Base-by-base conservation (phyloP, 2,888 invertebrate genomes). In the Tuta absoluta region DNA sequence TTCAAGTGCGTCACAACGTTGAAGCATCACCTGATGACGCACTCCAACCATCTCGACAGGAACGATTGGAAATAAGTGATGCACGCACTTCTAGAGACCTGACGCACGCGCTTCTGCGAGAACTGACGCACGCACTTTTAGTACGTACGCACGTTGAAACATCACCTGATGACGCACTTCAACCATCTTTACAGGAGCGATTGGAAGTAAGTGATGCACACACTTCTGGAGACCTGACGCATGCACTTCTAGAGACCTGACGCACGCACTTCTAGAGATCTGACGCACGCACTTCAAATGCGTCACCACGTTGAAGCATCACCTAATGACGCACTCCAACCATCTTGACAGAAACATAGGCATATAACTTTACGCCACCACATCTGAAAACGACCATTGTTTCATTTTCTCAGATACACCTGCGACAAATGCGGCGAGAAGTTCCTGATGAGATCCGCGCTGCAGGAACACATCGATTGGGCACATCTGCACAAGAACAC, bases 381-480 rank as follows among this genome's bases (percentile, higher is more conserved):
- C 8, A 14, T 41, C 2, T 41, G 41, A n/a, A n/a, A n/a, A n/a
- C n/a, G n/a, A n/a, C n/a, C n/a, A 14, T 41, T 41, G 12, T 41
- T 48, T 48, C 17, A 17, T 48, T 17, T 19, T 49, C 17, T 49
- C 19, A 90, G 90, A 45, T 87, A 79, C 37, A 71, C 72, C 0
- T 91, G 90, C 66, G 73, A 79, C 19, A 80, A 84, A 3, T 91
- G 90, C 63, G 82, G 77, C 0, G 68, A 71, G 0, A 84, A 77
- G 19, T 89, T 85, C 60, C 41, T 84, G 0, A 76, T 73, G 0
- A 85, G 84, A 59, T 57, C 69, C 0, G 67, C 72, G 0, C 70
- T 90, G 0, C 72, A 78, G 14, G 76, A 81, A 0, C 90, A 91
- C 63, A 77, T 86, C 0, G 83, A 85, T 45, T 90, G 84, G 80